Evolutionary conservation across 1,140 invertebrate genomes (phyloP), one percentile per base, ranked within the genome.

Genomic region (Helicoverpa armigera): DNA sequence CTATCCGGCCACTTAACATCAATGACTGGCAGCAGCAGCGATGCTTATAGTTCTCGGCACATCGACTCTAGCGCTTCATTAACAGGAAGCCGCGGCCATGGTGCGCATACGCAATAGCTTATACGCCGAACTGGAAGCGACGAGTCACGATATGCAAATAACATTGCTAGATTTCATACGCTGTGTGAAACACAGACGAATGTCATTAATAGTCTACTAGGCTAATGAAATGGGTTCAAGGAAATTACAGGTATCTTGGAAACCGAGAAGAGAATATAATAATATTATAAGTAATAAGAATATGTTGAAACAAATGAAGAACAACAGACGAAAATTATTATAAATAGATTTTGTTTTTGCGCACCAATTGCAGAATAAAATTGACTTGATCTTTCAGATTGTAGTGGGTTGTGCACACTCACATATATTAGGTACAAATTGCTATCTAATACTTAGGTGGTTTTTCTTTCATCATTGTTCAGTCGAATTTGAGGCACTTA

Each of bases 71-170:
- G 89, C 86, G 87, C 81, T 88, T 88, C 89, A 92, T 93, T 91
- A 91, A 89, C 91, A 94, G 92, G 92, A 94, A 94, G 88, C 89
- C 73, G 65, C 75, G 67, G 67, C 85, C 90, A 88, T 85, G 87
- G 80, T 83, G 88, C 84, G 92, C 91, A 94, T 94, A 87, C 88
- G 86, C 89, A 92, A 92, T 89, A 83, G 74, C 63, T 70, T 60
- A 75, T 82, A 80, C 80, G 58, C 50, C 77, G 75, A 81, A 83
- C 58, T 85, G 84, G 86, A 82, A 84, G 83, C 81, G 65, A 86
- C 82, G 56, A 83, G 74, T 83, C 82, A 83, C 82, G 82, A 83
- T 83, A 83, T 83, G 82, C 82, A 78, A 83, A 83, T 80, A 65
- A 51, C 56, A 73, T 54, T 51, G 82, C 74, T 80, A 83, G 82